phyloP scores from a whole-genome alignment of 2,113 vertebrate genomes.

The Stomatorhinus ivindoensis region DNA sequence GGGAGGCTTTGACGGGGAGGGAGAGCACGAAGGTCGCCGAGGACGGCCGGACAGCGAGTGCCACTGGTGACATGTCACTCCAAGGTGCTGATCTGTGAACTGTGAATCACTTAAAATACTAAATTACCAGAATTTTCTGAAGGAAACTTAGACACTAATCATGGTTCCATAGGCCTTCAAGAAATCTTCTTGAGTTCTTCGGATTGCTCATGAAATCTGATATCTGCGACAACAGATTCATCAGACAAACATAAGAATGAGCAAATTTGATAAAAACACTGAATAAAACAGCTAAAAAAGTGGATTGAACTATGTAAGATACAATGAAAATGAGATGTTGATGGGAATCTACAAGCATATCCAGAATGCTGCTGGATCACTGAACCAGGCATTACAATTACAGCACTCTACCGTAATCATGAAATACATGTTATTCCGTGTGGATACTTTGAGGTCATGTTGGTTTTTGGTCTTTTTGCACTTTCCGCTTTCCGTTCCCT shows the following conservation, averaged over 20 bases:
- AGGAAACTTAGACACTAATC: background rate
- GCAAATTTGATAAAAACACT: background rate
- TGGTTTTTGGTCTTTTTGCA: background rate
- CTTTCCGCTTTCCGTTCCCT: background rate
- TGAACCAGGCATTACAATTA: background rate
- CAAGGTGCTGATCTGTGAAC: background rate
- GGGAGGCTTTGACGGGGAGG: background rate
- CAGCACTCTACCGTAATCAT: background rate
- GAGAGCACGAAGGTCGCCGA: background rate
- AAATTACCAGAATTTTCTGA: background rate
- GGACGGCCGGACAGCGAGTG: background rate
- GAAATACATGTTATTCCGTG: background rate
- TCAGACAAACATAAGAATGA: background rate
- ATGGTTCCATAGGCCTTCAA: background rate
- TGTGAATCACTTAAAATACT: background rate
- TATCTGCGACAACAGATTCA: background rate
- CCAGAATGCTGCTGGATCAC: background rate
- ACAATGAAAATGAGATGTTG: background rate
- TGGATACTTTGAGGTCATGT: background rate
- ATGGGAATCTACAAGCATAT: background rate
- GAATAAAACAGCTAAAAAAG: background rate
- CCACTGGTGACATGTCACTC: background rate
- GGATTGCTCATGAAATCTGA: background rate
- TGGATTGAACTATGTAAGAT: background rate
- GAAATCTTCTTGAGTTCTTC: background rate